A percentile compares a stretch with the other conserved stretches of the same genome.
Conservation (phyloP, 2,113 vertebrate genomes). For the Okapia johnstoni region DNA sequence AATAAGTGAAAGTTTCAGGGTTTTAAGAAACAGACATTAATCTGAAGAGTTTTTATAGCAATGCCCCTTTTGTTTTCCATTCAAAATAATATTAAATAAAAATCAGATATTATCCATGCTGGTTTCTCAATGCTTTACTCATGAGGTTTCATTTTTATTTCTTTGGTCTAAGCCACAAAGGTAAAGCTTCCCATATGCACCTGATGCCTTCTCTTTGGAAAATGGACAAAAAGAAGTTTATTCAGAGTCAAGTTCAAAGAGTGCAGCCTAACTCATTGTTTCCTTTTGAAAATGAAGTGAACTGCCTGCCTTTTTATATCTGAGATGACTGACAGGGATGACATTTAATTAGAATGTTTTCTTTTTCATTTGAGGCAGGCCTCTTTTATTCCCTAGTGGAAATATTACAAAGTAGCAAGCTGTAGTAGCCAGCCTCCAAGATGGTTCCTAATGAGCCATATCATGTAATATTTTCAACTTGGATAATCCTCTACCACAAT, state of each 20-base stretch:
- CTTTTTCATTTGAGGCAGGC: background rate
- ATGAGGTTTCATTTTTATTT: background rate
- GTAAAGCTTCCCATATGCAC: background rate
- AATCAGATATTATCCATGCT: background rate
- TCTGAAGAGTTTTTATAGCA: background rate
- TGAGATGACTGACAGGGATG: background rate
- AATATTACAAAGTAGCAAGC: background rate
- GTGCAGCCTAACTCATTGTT: background rate
- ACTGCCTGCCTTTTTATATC: background rate
- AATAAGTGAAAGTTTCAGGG: background rate
- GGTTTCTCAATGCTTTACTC: background rate
- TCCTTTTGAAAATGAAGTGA: background rate
- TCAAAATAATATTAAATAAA: conserved; percentile 32
- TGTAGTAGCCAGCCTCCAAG: background rate
- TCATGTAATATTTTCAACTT: background rate
- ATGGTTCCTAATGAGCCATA: background rate
- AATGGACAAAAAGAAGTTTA: background rate
- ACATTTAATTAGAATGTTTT: conserved; percentile 40
- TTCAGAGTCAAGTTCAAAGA: conserved; percentile 18
- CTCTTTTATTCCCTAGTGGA: background rate
- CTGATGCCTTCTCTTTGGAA: background rate
- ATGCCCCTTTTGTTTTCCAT: background rate
- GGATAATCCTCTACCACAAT: background rate
- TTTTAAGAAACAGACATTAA: conserved; percentile 32
- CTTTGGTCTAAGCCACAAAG: background rate